phyloP scores from a whole-genome alignment of 2,113 vertebrate species.

The Glareola pratincola region DNA sequence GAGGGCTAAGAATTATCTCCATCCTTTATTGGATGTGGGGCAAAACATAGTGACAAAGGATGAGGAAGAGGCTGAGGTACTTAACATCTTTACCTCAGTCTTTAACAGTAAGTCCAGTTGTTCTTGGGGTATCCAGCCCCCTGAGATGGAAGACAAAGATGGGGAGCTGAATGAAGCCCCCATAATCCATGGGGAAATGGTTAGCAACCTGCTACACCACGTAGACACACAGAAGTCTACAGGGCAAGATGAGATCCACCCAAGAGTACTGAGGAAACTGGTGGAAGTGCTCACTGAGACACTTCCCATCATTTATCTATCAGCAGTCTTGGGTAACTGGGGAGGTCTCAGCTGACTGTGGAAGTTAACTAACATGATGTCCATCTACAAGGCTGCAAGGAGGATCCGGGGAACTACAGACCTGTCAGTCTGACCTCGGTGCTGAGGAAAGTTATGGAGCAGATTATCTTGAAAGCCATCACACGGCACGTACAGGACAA shows the following conservation, averaged over 20 bases:
- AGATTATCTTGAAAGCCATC: neutral
- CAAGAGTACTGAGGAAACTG: neutral
- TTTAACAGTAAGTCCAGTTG: neutral
- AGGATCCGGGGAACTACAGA: neutral
- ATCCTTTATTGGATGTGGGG: neutral
- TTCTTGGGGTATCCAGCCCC: neutral
- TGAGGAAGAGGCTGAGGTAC: neutral
- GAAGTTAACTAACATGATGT: neutral
- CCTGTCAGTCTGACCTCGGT: neutral
- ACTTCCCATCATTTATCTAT: neutral
- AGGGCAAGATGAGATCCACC: neutral
- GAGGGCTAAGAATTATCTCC: neutral
- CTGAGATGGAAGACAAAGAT: neutral
- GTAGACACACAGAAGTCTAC: no score
- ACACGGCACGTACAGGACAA: fast-evolving
- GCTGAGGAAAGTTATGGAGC: neutral
- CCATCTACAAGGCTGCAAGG: neutral
- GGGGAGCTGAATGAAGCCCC: neutral
- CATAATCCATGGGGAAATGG: neutral
- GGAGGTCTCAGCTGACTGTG: neutral
- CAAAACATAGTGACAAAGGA: neutral
- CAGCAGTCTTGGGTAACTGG: neutral
- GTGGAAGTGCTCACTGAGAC: neutral
- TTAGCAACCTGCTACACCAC: neutral
- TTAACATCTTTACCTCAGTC: neutral